Evolutionary conservation across 2,888 invertebrate species (phyloP).

Genomic region (Drosophila meridionalis): DNA sequence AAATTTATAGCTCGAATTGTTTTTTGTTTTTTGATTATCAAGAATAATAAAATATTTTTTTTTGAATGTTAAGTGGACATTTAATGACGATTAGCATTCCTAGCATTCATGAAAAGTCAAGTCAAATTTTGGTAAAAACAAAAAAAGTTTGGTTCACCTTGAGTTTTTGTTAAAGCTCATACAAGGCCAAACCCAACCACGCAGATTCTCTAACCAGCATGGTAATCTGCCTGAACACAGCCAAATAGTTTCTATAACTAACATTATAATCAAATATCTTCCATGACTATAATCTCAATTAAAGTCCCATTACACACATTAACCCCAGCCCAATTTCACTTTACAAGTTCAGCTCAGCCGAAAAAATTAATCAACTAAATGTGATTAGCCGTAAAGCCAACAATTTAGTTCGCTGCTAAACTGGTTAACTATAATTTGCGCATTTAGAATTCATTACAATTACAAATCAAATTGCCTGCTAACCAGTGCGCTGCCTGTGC

Average conservation of each 20-base stretch:
- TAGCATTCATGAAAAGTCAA: not conserved
- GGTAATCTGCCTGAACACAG: not conserved
- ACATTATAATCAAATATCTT: not conserved
- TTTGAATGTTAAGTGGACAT: no score
- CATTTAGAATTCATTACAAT: slow-evolving; percentile 4
- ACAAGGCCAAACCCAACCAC: no score
- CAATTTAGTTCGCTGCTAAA: not conserved
- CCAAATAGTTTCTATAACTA: not conserved
- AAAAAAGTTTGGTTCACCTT: no score
- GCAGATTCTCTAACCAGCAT: not conserved
- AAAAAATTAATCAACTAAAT: not conserved
- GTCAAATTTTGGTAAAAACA: not conserved
- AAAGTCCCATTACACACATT: not conserved
- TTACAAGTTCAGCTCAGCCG: not conserved
- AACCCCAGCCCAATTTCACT: not conserved
- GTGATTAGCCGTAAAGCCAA: not conserved
- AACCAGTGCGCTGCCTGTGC: not conserved
- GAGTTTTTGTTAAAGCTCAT: no score
- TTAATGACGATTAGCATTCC: not conserved
- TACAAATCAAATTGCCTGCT: slow-evolving; percentile 3
- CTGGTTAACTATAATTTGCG: slow-evolving; percentile 9
- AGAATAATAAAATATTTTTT: no score
- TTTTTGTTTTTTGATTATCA: no score
- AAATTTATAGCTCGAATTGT: no score
- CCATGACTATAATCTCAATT: not conserved